These are phyloP conservation scores for Pygoscelis adeliae DNA, from an alignment of 2,113 vertebrate species.

Conservation along the genomic window DNA sequence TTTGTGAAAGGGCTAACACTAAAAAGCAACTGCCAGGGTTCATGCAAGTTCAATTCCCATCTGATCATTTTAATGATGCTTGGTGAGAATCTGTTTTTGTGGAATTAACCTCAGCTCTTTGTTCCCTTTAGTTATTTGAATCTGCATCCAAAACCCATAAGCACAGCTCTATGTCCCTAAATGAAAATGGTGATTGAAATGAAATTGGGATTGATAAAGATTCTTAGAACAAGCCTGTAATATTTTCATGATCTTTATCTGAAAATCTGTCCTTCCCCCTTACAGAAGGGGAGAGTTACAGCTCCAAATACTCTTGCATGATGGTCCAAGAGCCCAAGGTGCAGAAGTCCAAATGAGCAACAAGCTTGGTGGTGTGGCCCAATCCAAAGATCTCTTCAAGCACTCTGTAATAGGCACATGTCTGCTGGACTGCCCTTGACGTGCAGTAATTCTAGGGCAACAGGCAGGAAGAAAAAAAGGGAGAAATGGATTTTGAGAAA, in stretches of 20 bases:
- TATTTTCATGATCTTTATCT: background rate
- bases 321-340: background rate
- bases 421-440: background rate
- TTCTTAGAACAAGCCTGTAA: background rate
- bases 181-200: background rate
- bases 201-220: background rate
- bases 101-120: slow-evolving; percentile 11
- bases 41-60: slow-evolving; percentile 25
- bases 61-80: slow-evolving; percentile 34
- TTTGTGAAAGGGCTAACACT: slow-evolving; percentile 38
- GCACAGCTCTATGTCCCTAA: background rate
- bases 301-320: background rate
- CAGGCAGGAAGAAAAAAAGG: background rate
- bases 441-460: background rate
- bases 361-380: background rate
- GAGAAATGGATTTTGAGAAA: background rate
- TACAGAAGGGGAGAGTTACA: background rate
- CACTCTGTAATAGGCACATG: background rate
- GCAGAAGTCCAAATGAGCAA: background rate
- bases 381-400: background rate
- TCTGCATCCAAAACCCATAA: background rate
- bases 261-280: background rate
- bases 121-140: background rate
- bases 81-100: slow-evolving; percentile 25
- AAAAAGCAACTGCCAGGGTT: slow-evolving; percentile 23